Conservation (phyloP, 1,140 invertebrate genomes). For the Ridgeia piscesae region DNA sequence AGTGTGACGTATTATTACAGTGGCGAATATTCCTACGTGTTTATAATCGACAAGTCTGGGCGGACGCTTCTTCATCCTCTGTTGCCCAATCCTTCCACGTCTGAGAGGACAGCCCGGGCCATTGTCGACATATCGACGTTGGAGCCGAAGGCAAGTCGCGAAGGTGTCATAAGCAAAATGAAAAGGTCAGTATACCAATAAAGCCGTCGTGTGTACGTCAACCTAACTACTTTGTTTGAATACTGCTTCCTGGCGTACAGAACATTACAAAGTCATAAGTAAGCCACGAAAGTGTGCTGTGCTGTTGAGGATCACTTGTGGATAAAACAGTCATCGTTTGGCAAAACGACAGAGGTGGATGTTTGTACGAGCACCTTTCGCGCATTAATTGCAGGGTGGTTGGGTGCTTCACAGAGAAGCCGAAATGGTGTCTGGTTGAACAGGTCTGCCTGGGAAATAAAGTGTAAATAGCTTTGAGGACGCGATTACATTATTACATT, state of each 20-base stretch:
- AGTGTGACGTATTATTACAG: not conserved
- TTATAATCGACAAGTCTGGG: conserved; percentile 17
- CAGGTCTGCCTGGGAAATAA: too few relatives aligned
- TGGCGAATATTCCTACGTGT: conserved; percentile 13
- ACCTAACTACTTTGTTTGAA: not conserved
- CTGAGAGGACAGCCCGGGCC: not conserved
- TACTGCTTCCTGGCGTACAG: not conserved
- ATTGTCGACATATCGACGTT: conserved; percentile 4
- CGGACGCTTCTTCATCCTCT: conserved; percentile 4
- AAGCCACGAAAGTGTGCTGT: too few relatives aligned
- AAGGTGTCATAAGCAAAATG: not conserved
- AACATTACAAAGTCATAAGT: too few relatives aligned
- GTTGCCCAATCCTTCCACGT: not conserved
- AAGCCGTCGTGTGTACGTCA: not conserved
- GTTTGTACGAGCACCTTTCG: too few relatives aligned
- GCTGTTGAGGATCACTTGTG: too few relatives aligned
- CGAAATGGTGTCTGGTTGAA: too few relatives aligned
- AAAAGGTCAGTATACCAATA: not conserved
- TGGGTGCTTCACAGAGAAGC: too few relatives aligned
- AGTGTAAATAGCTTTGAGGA: too few relatives aligned
- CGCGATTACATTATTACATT: too few relatives aligned
- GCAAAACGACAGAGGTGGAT: too few relatives aligned
- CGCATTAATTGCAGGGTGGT: too few relatives aligned
- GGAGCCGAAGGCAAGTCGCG: not conserved
- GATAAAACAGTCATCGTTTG: too few relatives aligned